These are phyloP conservation scores for Diarsia mendica DNA, from an alignment of 2,888 invertebrate genomes.

Conservation along the genomic window DNA sequence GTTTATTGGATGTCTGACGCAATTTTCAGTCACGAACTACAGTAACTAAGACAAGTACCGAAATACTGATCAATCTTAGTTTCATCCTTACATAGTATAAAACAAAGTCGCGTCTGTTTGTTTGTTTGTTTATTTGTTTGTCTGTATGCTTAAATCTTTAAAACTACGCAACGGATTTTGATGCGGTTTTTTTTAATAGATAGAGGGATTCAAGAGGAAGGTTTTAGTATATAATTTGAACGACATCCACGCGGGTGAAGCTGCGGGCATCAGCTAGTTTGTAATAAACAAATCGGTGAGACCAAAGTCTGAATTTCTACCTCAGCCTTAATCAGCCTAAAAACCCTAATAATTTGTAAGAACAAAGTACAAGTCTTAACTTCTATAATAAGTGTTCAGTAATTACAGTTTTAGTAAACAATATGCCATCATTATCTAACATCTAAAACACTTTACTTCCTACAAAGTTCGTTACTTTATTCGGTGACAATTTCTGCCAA, in stretches of 20 bases:
- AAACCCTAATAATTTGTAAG: background rate
- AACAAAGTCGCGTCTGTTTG: too few species aligned
- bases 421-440: conserved; percentile 10
- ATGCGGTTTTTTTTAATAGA: too few species aligned
- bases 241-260: too few species aligned
- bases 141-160: too few species aligned
- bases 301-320: background rate
- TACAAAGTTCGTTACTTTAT: background rate
- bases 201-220: too few species aligned
- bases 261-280: too few species aligned
- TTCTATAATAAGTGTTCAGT: background rate
- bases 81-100: too few species aligned
- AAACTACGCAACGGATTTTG: too few species aligned
- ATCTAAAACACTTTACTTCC: background rate
- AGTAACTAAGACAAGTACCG: background rate
- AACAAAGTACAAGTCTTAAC: background rate
- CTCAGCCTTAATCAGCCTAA: too few species aligned
- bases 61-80: background rate
- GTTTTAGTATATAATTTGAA: too few species aligned
- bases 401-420: conserved; percentile 11
- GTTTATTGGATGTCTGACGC: background rate
- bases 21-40: background rate
- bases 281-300: too few species aligned
- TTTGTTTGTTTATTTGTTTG: background rate
- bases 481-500: conserved; percentile 14